Evolutionary conservation across 2,888 invertebrate genomes (phyloP), one percentile per base, ranked within the genome.

Genomic region (Erannis defoliaria): DNA sequence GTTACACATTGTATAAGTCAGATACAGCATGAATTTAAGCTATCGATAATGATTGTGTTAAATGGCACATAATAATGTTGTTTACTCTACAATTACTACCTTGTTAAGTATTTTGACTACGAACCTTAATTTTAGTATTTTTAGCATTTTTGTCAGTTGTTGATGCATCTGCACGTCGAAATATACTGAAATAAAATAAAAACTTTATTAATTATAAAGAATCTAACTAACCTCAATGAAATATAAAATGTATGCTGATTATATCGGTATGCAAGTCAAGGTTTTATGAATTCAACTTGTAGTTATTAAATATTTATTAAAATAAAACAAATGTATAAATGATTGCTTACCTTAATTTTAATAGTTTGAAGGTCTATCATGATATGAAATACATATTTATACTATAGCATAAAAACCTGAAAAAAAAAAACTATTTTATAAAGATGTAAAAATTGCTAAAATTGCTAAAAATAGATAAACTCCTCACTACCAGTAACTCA

Each of bases 161-260:
- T 43, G 23, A 43, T 43, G n/a, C 23, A 23, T 43, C 43, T 1
- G 10, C 43, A n/a, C 23, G 43, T 23, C 23, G 21, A 23, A 23
- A 43, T 6, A 43, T 23, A 43, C 23, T 43, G 43, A 23, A 43
- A 43, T 23, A n/a, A 42, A 43, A 43, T 21, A 23, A 23, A 43
- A 23, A 43, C 1, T 2, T 14, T 14, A 43, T 10, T 6, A 14
- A 43, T 23, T 12, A 40, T 19, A 12, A 21, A 0, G 21, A 21
- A 42, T 23, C 0, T n/a, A 8, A 38, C 8, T 12, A 33, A 33
- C 33, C 10, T 6, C 9, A 16, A 9, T 9, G 16, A 4, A 35
- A 35, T 35, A 14, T 14, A 5, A 16, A 37, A 9, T 16, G 6
- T 42, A n/a, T 21, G 40, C 19, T 12, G 21, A 42, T 18, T 16